These are phyloP conservation scores for Limosa lapponica DNA, from an alignment of 2,797 vertebrate genomes.

Conservation along the genomic window DNA sequence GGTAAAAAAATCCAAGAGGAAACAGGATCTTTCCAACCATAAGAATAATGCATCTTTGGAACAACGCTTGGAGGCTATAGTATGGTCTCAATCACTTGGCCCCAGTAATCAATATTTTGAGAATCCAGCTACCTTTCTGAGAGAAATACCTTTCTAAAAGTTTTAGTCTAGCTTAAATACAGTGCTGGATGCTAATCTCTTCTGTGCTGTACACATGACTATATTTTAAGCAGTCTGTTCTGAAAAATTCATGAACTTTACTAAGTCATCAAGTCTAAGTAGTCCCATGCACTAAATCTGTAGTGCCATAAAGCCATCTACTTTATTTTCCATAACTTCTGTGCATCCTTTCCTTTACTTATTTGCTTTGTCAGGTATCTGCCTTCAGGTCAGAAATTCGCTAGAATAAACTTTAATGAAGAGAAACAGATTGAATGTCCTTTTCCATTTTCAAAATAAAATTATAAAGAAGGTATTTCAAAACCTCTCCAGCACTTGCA, in stretches of 20 bases:
- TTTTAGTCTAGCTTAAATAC: background rate
- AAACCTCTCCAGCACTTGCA: background rate
- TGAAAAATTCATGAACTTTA: constrained; percentile 26
- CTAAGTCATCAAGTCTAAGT: background rate
- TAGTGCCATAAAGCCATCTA: background rate
- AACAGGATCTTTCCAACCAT: background rate
- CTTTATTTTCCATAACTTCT: background rate
- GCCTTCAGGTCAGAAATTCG: constrained; percentile 15
- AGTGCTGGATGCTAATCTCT: background rate
- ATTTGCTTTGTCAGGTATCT: background rate
- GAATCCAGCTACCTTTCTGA: background rate
- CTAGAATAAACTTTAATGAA: background rate
- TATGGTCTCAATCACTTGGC: background rate
- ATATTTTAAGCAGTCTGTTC: background rate
- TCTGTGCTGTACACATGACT: background rate
- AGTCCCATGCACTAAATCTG: background rate
- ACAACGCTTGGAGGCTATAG: rapidly evolving
- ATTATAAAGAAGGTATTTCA: background rate
- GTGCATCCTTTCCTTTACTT: background rate
- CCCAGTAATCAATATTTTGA: background rate
- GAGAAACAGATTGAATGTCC: background rate
- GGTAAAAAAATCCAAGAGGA: background rate
- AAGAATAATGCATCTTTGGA: background rate
- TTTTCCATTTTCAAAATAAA: background rate
- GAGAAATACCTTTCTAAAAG: background rate